phyloP scores from a whole-genome alignment of 2,888 invertebrate species.

The Germaria angustata region DNA sequence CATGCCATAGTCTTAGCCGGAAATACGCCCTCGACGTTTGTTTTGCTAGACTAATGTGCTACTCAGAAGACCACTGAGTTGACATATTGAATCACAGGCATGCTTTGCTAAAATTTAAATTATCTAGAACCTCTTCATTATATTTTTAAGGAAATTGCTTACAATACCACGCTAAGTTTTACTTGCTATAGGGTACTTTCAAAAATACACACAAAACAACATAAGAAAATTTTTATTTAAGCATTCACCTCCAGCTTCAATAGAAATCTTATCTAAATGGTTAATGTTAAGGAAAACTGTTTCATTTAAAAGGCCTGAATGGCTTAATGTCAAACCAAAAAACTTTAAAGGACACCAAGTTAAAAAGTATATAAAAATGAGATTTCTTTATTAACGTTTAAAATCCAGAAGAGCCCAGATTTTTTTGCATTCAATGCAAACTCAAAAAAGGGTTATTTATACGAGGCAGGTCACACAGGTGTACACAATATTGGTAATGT shows the following conservation, averaged over 20 bases:
- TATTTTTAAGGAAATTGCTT: no score
- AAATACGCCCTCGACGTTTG: no score
- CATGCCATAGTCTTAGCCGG: no score
- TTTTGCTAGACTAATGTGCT: no score
- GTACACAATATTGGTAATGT: conserved; percentile 6
- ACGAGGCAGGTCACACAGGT: not conserved
- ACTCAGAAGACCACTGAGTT: no score
- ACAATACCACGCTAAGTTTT: no score
- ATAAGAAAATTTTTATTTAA: not conserved
- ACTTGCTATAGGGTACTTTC: not conserved
- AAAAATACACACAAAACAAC: not conserved
- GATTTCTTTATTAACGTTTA: conserved; percentile 42
- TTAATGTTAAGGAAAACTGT: conserved; percentile 38
- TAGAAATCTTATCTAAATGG: conserved; percentile 34
- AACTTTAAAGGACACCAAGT: conserved; percentile 12
- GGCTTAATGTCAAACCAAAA: not conserved
- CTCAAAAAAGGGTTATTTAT: not conserved
- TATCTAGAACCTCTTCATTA: no score
- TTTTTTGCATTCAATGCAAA: not conserved
- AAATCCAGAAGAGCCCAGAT: conserved; percentile 18
- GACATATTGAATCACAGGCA: no score
- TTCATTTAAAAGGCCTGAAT: not conserved
- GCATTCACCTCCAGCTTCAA: not conserved
- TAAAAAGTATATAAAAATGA: not conserved
- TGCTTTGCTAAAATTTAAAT: no score